Percentiles rank a stretch among this genome's conserved stretches.
These are phyloP conservation scores for Danaus plexippus DNA, from an alignment of 1,140 invertebrate species.

Conservation along the genomic window DNA sequence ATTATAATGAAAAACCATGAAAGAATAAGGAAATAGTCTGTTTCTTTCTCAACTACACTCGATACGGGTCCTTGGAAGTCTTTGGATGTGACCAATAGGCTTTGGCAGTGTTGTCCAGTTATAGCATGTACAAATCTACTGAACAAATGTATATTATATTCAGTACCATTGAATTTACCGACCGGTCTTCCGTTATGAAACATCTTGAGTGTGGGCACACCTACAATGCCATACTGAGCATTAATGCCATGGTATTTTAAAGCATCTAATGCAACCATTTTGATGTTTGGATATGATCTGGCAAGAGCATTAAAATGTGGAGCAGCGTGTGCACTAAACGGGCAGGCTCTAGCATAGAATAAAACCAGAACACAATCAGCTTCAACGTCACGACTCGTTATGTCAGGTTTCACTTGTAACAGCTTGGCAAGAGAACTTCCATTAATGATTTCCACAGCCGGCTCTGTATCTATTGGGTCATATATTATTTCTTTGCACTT, in stretches of 20 bases:
- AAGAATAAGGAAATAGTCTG: constrained; percentile 87
- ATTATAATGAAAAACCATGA: constrained; percentile 89
- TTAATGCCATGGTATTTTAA: constrained; percentile 89
- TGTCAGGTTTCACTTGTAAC: constrained; percentile 55
- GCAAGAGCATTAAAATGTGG: constrained; percentile 91
- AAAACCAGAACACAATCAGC: constrained; percentile 84
- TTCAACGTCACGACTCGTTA: constrained; percentile 55
- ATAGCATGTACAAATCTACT: constrained; percentile 85
- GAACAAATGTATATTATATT: constrained; percentile 85
- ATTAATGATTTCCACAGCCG: constrained; percentile 63
- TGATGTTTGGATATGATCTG: constrained; percentile 87
- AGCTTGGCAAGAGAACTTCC: constrained; percentile 53
- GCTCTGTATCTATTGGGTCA: constrained; percentile 38
- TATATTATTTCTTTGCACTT: constrained; percentile 61
- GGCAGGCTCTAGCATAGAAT: constrained; percentile 92
- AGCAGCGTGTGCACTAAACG: constrained; percentile 90
- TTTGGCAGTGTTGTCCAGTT: constrained; percentile 79
- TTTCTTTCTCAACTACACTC: constrained; percentile 78
- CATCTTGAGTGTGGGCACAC: constrained; percentile 91
- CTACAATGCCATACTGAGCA: constrained; percentile 94
- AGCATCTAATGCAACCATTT: constrained; percentile 92
- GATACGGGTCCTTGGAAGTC: constrained; percentile 87
- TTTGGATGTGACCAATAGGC: constrained; percentile 79
- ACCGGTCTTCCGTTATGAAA: constrained; percentile 93
- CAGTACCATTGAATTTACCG: constrained; percentile 89